A percentile compares a stretch with the other conserved stretches of the same genome.
Conservation (phyloP, 2,797 vertebrate species). For the Crenuchus spilurus region DNA sequence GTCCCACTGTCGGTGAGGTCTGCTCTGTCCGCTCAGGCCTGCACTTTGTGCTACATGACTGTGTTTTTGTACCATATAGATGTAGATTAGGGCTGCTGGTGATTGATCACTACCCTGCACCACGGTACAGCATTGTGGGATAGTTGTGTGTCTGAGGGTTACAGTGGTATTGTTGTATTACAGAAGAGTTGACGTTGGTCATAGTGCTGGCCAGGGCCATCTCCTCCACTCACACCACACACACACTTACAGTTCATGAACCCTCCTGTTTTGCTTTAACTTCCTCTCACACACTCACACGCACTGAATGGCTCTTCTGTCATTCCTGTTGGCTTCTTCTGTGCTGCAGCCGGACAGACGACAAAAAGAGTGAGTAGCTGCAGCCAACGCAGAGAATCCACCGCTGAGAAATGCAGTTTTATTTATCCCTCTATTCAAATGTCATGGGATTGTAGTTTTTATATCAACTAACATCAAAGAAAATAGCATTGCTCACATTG, state of each 20-base stretch:
- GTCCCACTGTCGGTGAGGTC: background rate
- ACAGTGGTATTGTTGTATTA: constrained; percentile 36
- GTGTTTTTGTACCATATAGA: background rate
- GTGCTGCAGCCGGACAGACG: background rate
- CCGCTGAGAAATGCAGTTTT: background rate
- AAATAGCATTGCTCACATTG: no score
- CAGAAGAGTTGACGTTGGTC: constrained; percentile 15
- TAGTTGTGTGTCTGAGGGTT: background rate
- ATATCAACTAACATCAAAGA: no score
- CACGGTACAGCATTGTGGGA: constrained; percentile 53
- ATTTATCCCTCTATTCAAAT: no score
- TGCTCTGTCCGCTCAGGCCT: background rate
- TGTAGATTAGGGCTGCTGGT: background rate
- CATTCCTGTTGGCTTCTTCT: constrained; percentile 7
- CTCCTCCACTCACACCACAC: background rate
- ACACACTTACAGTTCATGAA: background rate
- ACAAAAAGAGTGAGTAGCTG: background rate
- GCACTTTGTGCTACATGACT: background rate
- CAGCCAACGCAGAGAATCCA: background rate
- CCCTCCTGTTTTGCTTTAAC: no score
- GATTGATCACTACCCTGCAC: constrained; percentile 25
- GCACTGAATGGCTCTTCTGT: constrained; percentile 33
- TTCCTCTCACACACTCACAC: background rate
- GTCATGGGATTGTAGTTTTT: no score
- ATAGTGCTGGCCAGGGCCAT: constrained; percentile 45